Base-by-base conservation (phyloP, 2,113 vertebrate genomes). In the Danio rerio region DNA sequence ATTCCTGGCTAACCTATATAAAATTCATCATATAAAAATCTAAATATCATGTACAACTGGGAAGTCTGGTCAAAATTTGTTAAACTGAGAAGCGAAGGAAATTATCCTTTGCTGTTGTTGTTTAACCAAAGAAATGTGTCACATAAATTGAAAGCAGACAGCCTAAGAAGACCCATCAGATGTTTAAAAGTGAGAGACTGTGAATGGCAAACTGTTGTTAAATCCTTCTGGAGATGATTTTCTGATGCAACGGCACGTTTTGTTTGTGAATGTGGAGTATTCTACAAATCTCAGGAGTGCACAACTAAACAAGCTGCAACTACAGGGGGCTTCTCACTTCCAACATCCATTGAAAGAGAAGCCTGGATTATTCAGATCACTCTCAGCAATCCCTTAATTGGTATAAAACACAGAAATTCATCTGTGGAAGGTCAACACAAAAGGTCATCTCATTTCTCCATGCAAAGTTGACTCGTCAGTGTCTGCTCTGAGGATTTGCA, bases 301-400 rank as follows among this genome's bases (percentile, higher is more conserved):
- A 18, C 31, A 65, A 0, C 62, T 61, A 72, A 66, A 50, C 53
- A 40, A 43, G 43, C 18, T 75, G 40, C 31, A 11, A 49, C 50
- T 43, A n/a, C 47, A 9, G 66, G 55, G 89, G 81, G 45, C 81
- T 83, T 82, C 79, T 79, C 78, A 66, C 58, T 80, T 86, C 74
- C 78, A 31, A 75, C 61, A 9, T 71, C 88, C 82, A 90, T 92
- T 91, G 89, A 90, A 63, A 86, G 89, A 84, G 43, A 87, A 86
- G 79, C 80, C 83, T 61, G 89, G 91, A 94, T 94, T 92, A 93
- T 88, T 89, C 81, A 87, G 90, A 91, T 92, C 87, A 83, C 86
- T 85, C 86, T 58, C 80, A 85, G 82, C 89, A 92, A 94, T 92
- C 91, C 90, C 85, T 87, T 93, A 90, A 93, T 92, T 92, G 91